phyloP scores from a whole-genome alignment of 2,113 vertebrate species.

The Monopterus albus region DNA sequence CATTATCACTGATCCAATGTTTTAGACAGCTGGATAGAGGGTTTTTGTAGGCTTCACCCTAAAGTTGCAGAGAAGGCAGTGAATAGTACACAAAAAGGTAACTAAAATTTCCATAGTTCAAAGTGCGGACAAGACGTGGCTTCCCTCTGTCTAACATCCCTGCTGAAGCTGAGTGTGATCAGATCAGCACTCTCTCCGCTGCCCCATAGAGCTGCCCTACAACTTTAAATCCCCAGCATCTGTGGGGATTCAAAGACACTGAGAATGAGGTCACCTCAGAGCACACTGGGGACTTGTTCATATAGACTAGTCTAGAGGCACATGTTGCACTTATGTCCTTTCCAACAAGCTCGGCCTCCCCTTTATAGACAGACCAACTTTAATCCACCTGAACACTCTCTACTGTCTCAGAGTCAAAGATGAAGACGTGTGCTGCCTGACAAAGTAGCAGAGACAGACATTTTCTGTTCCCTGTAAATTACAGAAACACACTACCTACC shows the following conservation, averaged over 20 bases:
- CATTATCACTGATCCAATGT: conserved; percentile 20
- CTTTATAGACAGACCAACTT: conserved; percentile 36
- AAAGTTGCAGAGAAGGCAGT: conserved; percentile 26
- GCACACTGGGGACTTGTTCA: conserved; percentile 46
- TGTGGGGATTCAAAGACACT: conserved; percentile 33
- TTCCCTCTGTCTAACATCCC: conserved; percentile 35
- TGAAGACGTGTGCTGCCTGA: conserved; percentile 34
- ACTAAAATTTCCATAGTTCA: conserved; percentile 45
- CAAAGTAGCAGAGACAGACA: conserved; percentile 12
- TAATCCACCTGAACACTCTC: conserved; percentile 67
- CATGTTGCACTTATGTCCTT: conserved; percentile 35
- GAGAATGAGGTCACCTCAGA: conserved; percentile 50
- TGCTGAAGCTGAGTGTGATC: conserved; percentile 44
- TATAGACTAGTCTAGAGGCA: conserved; percentile 26
- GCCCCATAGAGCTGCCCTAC: conserved; percentile 43
- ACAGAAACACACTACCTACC: conserved; percentile 40
- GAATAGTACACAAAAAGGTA: conserved; percentile 30
- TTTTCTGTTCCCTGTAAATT: conserved; percentile 63
- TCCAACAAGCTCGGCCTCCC: conserved; percentile 24
- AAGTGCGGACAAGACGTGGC: conserved; percentile 11
- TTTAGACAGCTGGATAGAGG: not conserved
- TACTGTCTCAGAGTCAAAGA: conserved; percentile 24
- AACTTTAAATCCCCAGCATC: conserved; percentile 54
- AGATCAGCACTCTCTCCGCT: conserved; percentile 62
- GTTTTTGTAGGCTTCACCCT: conserved; percentile 1